Percentiles rank a stretch among this genome's conserved stretches.
These are phyloP conservation scores for Agrotis exclamationis DNA, from an alignment of 2,888 invertebrate species.

Conservation along the genomic window DNA sequence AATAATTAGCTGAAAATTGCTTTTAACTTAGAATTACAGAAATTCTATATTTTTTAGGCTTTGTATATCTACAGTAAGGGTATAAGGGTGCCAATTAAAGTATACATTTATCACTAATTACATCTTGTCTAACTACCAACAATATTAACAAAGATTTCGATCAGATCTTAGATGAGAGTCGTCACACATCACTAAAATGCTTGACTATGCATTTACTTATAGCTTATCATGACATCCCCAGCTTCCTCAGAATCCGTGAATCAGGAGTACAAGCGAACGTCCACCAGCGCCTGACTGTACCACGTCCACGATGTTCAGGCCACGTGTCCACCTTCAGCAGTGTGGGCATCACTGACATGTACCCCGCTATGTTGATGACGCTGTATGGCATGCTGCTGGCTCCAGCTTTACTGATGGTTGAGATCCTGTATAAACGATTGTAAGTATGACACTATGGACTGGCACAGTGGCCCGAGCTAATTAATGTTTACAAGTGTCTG, in stretches of 20 bases:
- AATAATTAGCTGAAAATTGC: too few species aligned
- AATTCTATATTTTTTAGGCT: too few species aligned
- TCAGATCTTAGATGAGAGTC: too few species aligned
- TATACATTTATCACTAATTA: too few species aligned
- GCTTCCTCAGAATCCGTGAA: constrained; percentile 88
- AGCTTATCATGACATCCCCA: neutral
- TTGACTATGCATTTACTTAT: neutral
- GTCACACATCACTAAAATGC: too few species aligned
- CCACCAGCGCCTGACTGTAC: constrained; percentile 91
- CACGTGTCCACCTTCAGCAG: constrained; percentile 91
- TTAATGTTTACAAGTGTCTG: constrained; percentile 87
- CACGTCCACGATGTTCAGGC: constrained; percentile 91
- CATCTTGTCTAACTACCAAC: too few species aligned
- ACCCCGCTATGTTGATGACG: constrained; percentile 89
- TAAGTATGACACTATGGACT: constrained; percentile 66
- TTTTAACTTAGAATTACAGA: too few species aligned
- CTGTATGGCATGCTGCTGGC: constrained; percentile 86
- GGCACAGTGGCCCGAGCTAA: neutral
- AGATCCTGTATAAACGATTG: constrained; percentile 80
- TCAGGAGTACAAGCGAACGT: constrained; percentile 88
- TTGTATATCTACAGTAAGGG: too few species aligned
- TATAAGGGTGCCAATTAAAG: too few species aligned
- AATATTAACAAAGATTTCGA: too few species aligned
- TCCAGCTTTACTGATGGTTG: constrained; percentile 80
- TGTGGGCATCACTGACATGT: constrained; percentile 91